Conservation (phyloP, 2,113 vertebrate species). For the Chloebia gouldiae region DNA sequence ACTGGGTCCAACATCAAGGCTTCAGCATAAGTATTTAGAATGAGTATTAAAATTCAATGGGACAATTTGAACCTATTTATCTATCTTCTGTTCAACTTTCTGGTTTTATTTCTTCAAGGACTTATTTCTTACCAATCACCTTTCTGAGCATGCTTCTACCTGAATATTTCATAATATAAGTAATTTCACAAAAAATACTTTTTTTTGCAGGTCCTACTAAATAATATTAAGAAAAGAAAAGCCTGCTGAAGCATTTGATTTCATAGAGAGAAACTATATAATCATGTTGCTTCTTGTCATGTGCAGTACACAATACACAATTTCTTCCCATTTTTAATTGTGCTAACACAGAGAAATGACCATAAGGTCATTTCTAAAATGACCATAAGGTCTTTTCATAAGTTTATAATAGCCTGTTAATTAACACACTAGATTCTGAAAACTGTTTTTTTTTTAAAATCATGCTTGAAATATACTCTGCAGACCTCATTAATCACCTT, state of each 20-base stretch:
- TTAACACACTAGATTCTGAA: background rate
- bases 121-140: background rate
- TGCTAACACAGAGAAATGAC: background rate
- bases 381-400: background rate
- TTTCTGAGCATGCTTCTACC: background rate
- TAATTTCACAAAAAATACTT: background rate
- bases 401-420: background rate
- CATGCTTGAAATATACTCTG: background rate
- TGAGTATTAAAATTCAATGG: background rate
- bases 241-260: background rate
- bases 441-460: background rate
- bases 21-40: background rate
- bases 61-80: background rate
- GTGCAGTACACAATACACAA: background rate
- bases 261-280: background rate
- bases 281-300: background rate
- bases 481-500: background rate
- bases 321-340: background rate
- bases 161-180: background rate
- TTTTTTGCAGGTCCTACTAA: background rate
- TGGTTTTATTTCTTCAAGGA: background rate
- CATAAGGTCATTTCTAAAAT: too few relatives aligned
- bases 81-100: background rate
- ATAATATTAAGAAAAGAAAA: background rate
- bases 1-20: background rate